phyloP scores from a whole-genome alignment of 2,113 vertebrate species.

The Salvelinus sp. region DNA sequence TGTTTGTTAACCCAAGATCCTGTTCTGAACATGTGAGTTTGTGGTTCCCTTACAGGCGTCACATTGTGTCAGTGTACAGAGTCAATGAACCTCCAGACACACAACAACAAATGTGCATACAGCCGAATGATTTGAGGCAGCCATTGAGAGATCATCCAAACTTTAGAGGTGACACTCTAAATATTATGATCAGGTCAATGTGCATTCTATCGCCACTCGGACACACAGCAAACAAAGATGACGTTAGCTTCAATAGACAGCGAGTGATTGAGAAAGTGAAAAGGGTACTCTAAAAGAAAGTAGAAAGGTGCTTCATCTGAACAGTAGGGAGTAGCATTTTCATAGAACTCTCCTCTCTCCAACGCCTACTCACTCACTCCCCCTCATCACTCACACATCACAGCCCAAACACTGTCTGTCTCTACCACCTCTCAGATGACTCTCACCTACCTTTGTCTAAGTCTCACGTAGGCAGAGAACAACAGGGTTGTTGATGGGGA shows the following conservation, averaged over 20 bases:
- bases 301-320: slow-evolving; percentile 22
- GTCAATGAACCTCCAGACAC: not conserved
- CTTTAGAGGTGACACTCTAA: not conserved
- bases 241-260: too few relatives aligned
- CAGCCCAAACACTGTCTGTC: slow-evolving; percentile 9
- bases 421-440: slow-evolving; percentile 19
- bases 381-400: slow-evolving; percentile 14
- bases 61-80: not conserved
- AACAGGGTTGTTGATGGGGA: slow-evolving; percentile 56
- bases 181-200: too few relatives aligned
- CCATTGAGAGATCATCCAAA: not conserved
- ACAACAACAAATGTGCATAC: too few relatives aligned
- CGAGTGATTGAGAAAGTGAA: not conserved
- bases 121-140: not conserved
- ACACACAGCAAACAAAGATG: slow-evolving; percentile 1
- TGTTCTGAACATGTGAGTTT: too few relatives aligned
- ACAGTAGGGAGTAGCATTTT: not conserved
- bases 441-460: slow-evolving; percentile 52
- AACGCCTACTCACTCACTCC: slow-evolving; percentile 24
- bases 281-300: slow-evolving; percentile 1
- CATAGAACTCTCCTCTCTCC: not conserved
- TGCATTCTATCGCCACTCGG: too few relatives aligned
- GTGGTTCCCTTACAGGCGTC: too few relatives aligned
- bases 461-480: slow-evolving; percentile 56
- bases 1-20: too few relatives aligned